Base-by-base conservation (phyloP, 2,888 invertebrate species). In the Frankliniella intonsa region DNA sequence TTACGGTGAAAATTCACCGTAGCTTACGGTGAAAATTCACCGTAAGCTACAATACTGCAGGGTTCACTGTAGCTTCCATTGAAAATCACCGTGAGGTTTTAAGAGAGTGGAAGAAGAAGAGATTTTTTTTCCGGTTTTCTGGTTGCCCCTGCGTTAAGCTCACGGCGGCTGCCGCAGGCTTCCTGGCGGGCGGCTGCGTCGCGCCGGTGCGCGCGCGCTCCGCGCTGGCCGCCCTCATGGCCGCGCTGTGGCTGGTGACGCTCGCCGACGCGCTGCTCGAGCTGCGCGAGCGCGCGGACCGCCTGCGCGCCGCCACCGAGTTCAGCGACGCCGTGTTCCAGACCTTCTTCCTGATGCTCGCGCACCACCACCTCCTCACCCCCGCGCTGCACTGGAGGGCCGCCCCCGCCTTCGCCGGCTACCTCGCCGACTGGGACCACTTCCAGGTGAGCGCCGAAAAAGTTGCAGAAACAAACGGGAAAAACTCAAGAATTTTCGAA, bases 301-400 rank as follows among this genome's bases (percentile, higher is more conserved):
- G 5, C 7, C 62, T 62, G n/a, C 62, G n/a, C 62, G 62, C 12
- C 62, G 62, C 17, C 62, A 7, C 17, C 62, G 19, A 38, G 38
- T 62, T 62, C 62, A 62, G 62, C 62, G 62, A 62, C 19, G 17
- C 62, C 62, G 62, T 62, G 62, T 62, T 62, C 62, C 62, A 62
- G 62, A 17, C 62, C 62, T 62, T 62, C 62, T 62, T 62, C 62
- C 62, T 62, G 17, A 62, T n/a, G 62, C 19, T n/a, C 17, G 7
- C 14, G 17, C 62, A 62, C 17, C 62, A 62, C 7, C 62, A 62
- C 62, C 14, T 62, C 62, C 62, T 62, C 62, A 17, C 62, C 7
- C 62, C 62, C 62, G 17, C n/a, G 7, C 11, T 62, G 14, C 62
- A 62, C 62, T 62, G 62, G 62, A 17, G 19, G 62, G 62, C 62